These are phyloP conservation scores for Vanacampus margaritifer DNA, from an alignment of 2,113 vertebrate species.

Conservation along the genomic window DNA sequence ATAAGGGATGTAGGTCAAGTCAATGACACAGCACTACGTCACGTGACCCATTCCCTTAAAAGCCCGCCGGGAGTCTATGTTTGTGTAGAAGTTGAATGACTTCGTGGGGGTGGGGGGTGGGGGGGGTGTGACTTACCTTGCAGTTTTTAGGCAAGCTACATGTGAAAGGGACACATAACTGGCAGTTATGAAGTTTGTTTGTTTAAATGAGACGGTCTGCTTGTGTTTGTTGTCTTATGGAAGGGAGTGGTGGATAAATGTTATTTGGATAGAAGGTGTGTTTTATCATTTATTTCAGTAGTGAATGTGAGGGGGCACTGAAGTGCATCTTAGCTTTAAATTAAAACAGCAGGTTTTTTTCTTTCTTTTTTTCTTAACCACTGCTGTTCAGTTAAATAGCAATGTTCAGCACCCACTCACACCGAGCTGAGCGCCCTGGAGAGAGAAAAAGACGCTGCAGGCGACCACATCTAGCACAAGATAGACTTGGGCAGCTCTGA, in stretches of 20 bases:
- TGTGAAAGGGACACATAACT: neutral
- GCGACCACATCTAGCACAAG: conserved; percentile 48
- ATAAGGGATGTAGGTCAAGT: conserved; percentile 43
- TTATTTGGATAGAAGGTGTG: neutral
- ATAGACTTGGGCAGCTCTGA: conserved; percentile 35
- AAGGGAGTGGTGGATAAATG: neutral
- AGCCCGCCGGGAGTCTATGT: conserved; percentile 3
- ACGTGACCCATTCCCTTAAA: conserved; percentile 6
- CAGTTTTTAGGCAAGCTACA: neutral
- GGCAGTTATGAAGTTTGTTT: neutral
- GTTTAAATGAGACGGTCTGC: neutral
- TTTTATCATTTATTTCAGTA: neutral
- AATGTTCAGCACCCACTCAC: conserved; percentile 23
- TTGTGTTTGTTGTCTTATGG: neutral
- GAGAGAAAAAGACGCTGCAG: conserved; percentile 34
- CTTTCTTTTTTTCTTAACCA: conserved; percentile 1
- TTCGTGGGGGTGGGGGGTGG: too few species aligned
- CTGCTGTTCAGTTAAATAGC: conserved; percentile 17
- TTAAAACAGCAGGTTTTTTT: conserved; percentile 34
- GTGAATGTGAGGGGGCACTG: neutral
- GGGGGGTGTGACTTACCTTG: neutral
- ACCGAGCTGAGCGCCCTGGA: conserved; percentile 21
- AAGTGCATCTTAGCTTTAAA: conserved; percentile 14
- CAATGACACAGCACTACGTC: conserved; percentile 38
- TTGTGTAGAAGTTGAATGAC: conserved; percentile 4